Evolutionary conservation across 2,113 vertebrate genomes (phyloP).

Genomic region (Xiphorhynchus elegans): DNA sequence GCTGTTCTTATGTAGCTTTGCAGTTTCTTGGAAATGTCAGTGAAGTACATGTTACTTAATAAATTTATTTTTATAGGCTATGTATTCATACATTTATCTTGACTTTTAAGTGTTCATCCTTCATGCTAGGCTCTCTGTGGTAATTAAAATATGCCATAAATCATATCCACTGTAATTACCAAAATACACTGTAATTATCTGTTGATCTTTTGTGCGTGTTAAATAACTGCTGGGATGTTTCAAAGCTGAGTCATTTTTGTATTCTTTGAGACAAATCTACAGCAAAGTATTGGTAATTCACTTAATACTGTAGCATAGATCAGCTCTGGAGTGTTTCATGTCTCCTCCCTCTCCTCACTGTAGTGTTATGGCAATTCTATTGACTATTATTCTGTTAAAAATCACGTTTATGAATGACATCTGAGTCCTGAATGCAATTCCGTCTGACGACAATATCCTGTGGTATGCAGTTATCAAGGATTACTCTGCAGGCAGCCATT

Average conservation of each 20-base stretch:
- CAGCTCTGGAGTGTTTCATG: neutral
- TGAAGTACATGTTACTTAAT: neutral
- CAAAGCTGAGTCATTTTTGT: slow-evolving; percentile 32
- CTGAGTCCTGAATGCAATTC: neutral
- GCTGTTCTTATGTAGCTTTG: neutral
- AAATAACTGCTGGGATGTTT: slow-evolving; percentile 46
- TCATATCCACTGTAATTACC: slow-evolving; percentile 41
- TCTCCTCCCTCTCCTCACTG: neutral
- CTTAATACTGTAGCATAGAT: neutral
- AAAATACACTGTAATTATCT: slow-evolving; percentile 52
- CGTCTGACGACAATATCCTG: neutral
- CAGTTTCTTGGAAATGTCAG: neutral
- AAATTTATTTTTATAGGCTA: slow-evolving; percentile 5
- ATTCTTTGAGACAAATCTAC: slow-evolving; percentile 5
- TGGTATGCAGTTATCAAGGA: neutral
- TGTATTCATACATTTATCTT: slow-evolving; percentile 21
- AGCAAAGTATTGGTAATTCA: slow-evolving; percentile 9
- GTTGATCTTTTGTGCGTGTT: slow-evolving; percentile 23
- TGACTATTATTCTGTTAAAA: slow-evolving; percentile 37
- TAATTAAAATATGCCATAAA: slow-evolving; percentile 55
- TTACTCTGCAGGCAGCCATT: neutral
- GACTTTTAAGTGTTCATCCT: slow-evolving; percentile 37
- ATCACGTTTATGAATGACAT: neutral
- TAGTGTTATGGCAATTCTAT: neutral
- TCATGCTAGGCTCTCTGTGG: slow-evolving; percentile 19